phyloP scores from a whole-genome alignment of 2,797 vertebrate species.

The Alfaro cultratus region DNA sequence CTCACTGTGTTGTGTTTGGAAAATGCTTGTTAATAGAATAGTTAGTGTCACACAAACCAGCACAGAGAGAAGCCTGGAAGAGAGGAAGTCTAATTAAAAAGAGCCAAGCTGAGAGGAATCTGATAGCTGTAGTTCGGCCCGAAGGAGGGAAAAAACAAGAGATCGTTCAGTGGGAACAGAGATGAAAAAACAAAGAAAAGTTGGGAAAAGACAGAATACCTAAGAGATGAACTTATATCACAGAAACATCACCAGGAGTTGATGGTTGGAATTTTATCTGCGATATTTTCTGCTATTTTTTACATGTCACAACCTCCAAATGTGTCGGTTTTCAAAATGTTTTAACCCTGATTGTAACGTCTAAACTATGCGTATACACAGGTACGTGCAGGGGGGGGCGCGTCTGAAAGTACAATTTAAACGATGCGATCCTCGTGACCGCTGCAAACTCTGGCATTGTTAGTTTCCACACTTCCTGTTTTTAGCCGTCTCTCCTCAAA shows the following conservation, averaged over 20 bases:
- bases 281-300: neutral
- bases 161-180: conserved; percentile 5
- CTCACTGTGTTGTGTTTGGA: conserved; percentile 57
- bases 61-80: conserved; percentile 46
- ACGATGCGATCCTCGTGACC: too few species aligned
- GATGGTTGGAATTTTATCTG: neutral
- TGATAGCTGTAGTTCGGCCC: conserved; percentile 71
- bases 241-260: neutral
- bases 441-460: too few species aligned
- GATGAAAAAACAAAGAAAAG: conserved; percentile 19
- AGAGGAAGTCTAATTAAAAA: conserved; percentile 80
- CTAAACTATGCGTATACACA: neutral
- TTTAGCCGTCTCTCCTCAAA: too few species aligned
- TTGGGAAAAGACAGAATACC: neutral
- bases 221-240: neutral
- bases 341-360: neutral
- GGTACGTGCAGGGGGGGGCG: too few species aligned
- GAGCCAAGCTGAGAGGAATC: conserved; percentile 78
- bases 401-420: too few species aligned
- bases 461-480: too few species aligned
- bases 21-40: conserved; percentile 73
- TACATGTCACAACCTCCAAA: neutral
- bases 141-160: conserved; percentile 36
- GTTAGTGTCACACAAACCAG: conserved; percentile 61
- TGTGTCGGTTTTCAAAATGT: neutral